Evolutionary conservation across 2,797 vertebrate genomes (phyloP).

Genomic region (Tapirus indicus): DNA sequence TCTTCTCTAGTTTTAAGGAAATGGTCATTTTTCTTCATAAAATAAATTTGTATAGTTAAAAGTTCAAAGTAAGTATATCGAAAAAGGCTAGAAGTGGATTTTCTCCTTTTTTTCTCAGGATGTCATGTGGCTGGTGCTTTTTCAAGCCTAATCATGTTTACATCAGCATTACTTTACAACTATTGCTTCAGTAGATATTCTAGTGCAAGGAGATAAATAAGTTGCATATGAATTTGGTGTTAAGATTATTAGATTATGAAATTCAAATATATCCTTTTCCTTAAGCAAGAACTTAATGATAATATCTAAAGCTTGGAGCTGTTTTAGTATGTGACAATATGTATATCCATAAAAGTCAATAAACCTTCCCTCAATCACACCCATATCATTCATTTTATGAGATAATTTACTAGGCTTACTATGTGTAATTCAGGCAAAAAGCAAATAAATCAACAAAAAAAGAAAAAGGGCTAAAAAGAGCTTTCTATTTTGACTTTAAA

Average conservation of each 20-base stretch:
- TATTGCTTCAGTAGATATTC: conserved; percentile 29
- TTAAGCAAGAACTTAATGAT: conserved; percentile 44
- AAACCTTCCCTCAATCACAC: not conserved
- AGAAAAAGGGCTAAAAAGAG: conserved; percentile 51
- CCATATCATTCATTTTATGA: conserved; percentile 48
- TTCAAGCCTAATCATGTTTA: not conserved
- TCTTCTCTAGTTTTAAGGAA: conserved; percentile 21
- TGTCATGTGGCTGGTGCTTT: not conserved
- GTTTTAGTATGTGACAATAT: not conserved
- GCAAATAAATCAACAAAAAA: not conserved
- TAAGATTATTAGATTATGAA: not conserved
- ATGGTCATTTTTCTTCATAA: not conserved
- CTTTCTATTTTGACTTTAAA: conserved; percentile 22
- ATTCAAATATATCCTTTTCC: conserved; percentile 62
- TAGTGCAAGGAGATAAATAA: conserved; percentile 33
- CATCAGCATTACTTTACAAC: not conserved
- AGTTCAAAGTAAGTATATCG: not conserved
- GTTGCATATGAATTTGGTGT: conserved; percentile 24
- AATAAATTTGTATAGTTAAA: conserved; percentile 4
- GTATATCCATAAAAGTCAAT: not conserved
- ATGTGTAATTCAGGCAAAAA: conserved; percentile 51
- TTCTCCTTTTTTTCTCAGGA: not conserved
- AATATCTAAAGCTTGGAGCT: not conserved
- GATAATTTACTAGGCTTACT: conserved; percentile 38
- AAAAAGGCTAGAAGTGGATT: not conserved